A percentile compares a stretch with the other conserved stretches of the same genome.
Conservation (phyloP, 1,140 invertebrate genomes). For the Andricus grossulariae region DNA sequence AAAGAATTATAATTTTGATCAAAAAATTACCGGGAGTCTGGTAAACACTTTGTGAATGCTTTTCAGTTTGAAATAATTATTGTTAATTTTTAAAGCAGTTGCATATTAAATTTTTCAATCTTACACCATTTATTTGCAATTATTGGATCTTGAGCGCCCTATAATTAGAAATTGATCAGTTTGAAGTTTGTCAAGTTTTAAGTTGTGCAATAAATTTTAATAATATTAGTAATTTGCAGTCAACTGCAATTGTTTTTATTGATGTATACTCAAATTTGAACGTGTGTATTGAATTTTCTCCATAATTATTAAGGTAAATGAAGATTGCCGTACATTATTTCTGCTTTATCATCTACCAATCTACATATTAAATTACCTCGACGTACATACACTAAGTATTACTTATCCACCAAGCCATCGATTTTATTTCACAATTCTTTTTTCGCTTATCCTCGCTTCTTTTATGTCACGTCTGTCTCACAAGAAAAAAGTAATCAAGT, state of each 20-base stretch:
- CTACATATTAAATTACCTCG: not conserved
- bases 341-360: constrained; percentile 9
- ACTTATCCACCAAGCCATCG: constrained; percentile 23
- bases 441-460: constrained; percentile 12
- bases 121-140: not conserved
- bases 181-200: too few species aligned
- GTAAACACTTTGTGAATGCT: too few species aligned
- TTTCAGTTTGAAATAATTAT: too few species aligned
- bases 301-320: not conserved
- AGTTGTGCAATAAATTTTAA: too few species aligned
- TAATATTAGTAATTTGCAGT: too few species aligned
- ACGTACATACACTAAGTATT: not conserved
- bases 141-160: not conserved
- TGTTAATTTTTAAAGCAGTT: too few species aligned
- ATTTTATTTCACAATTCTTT: constrained; percentile 19
- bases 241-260: too few species aligned
- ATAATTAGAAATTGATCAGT: too few species aligned
- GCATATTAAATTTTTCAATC: too few species aligned
- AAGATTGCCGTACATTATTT: constrained; percentile 16
- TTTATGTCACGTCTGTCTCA: constrained; percentile 27
- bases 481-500: constrained; percentile 28
- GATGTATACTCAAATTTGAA: too few species aligned
- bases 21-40: too few species aligned
- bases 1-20: too few species aligned
- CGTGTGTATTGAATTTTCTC: not conserved